Conservation (phyloP, 92 coral and sea anemone genomes). For the Galaxea fascicularis region DNA sequence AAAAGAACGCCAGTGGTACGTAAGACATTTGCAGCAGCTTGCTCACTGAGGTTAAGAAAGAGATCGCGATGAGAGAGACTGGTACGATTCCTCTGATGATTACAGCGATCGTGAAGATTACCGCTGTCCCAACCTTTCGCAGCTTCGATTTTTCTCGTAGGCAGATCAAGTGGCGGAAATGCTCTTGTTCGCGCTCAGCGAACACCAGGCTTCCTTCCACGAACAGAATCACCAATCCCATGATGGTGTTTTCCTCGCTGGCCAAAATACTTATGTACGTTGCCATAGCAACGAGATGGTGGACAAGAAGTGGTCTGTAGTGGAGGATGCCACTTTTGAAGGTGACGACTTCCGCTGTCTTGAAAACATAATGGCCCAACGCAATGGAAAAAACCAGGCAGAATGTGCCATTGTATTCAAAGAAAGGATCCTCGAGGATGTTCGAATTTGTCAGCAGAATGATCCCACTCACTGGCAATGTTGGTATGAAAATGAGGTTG, state of each 20-base stretch:
- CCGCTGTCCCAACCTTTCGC: constrained; percentile 52
- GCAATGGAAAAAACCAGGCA: constrained; percentile 76
- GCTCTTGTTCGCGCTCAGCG: constrained; percentile 83
- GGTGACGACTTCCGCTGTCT: constrained; percentile 75
- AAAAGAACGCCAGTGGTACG: constrained; percentile 90
- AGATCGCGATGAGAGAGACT: constrained; percentile 50
- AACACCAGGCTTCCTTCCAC: constrained; percentile 88
- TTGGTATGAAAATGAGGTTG: constrained; percentile 72
- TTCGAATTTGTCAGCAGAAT: constrained; percentile 66
- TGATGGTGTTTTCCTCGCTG: constrained; percentile 81
- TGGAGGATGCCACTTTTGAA: constrained; percentile 69
- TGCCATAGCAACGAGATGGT: constrained; percentile 84
- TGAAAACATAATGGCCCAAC: constrained; percentile 86
- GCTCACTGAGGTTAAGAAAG: constrained; percentile 66
- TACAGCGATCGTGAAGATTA: constrained; percentile 67
- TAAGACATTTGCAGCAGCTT: constrained; percentile 82
- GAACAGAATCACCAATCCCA: constrained; percentile 81
- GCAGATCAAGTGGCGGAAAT: constrained; percentile 55
- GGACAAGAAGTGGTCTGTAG: constrained; percentile 85
- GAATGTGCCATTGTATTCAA: constrained; percentile 54
- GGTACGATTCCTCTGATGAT: constrained; percentile 82
- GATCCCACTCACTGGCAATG: constrained; percentile 72
- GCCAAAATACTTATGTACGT: constrained; percentile 61
- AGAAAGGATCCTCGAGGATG: constrained; percentile 81
- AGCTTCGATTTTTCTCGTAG: constrained; percentile 35